Percentiles rank a stretch among this genome's conserved stretches.
Conservation (phyloP, 1,140 invertebrate genomes). For the Tetragonula clypearis region DNA sequence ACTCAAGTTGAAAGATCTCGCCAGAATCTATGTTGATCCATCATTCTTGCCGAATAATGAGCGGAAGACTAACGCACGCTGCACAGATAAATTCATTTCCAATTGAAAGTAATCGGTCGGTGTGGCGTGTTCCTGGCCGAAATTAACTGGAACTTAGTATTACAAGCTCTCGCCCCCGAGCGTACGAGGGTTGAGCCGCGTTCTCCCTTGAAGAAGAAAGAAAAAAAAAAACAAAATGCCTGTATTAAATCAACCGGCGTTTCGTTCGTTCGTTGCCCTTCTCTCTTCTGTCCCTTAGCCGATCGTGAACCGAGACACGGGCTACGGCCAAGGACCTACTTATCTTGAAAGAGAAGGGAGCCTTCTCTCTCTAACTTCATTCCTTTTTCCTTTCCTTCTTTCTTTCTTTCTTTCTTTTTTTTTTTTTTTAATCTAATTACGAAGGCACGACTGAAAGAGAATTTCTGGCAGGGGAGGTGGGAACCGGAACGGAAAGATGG, state of each 20-base stretch:
- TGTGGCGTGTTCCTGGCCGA: constrained; percentile 13
- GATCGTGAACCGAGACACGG: constrained; percentile 48
- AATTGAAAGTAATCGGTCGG: constrained; percentile 43
- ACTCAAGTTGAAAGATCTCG: not conserved
- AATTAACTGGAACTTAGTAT: constrained; percentile 59
- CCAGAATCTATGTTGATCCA: not conserved
- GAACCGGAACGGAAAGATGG: constrained; percentile 31
- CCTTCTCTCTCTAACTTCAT: constrained; percentile 52
- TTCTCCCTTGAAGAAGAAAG: constrained; percentile 2
- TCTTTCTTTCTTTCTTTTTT: constrained; percentile 25
- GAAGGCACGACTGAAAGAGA: constrained; percentile 50
- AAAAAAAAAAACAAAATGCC: constrained; percentile 34
- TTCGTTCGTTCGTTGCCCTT: constrained; percentile 52
- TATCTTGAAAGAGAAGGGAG: constrained; percentile 61
- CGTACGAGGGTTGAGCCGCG: constrained; percentile 32
- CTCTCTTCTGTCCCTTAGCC: constrained; percentile 52
- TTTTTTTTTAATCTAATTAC: constrained; percentile 76
- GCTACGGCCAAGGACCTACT: constrained; percentile 60
- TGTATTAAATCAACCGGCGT: constrained; percentile 64
- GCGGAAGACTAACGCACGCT: not conserved
- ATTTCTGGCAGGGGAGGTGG: constrained; percentile 54
- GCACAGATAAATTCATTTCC: constrained; percentile 24
- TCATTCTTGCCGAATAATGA: not conserved
- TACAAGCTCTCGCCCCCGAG: constrained; percentile 26
- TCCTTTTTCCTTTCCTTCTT: constrained; percentile 11